Percentiles rank a stretch among this genome's conserved stretches.
phyloP scores from a whole-genome alignment of 2,888 invertebrate genomes.

The Gari tellinella region DNA sequence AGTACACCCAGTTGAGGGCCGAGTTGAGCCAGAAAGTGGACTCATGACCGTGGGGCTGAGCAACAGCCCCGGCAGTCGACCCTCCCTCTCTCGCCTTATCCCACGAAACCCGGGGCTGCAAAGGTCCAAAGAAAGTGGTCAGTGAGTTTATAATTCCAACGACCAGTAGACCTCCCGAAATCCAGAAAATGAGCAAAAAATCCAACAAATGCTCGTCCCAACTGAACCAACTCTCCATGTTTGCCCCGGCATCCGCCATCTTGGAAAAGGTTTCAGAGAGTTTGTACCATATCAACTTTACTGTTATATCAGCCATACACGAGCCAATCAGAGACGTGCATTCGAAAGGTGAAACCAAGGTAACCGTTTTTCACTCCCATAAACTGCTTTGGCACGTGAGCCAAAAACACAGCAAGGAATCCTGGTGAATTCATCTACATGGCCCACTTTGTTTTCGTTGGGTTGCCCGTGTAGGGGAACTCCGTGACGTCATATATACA shows the following conservation, averaged over 20 bases:
- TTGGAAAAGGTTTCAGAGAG: constrained; percentile 81
- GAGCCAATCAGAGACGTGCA: constrained; percentile 74
- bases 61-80: constrained; percentile 47
- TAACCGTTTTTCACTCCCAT: constrained; percentile 75
- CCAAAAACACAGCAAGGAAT: constrained; percentile 30
- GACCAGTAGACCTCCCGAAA: constrained; percentile 77
- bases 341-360: constrained; percentile 72
- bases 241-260: constrained; percentile 79
- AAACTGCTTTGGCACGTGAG: constrained; percentile 70
- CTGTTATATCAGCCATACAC: constrained; percentile 83
- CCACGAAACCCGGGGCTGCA: constrained; percentile 71
- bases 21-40: constrained; percentile 82
- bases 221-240: constrained; percentile 77
- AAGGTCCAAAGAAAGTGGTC: constrained; percentile 78
- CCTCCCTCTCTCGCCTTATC: constrained; percentile 62
- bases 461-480: constrained; percentile 27
- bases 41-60: constrained; percentile 68
- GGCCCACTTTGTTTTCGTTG: constrained; percentile 56
- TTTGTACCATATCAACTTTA: constrained; percentile 82
- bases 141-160: constrained; percentile 78
- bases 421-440: constrained; percentile 30
- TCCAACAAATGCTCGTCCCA: constrained; percentile 82
- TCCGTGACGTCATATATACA: constrained; percentile 40
- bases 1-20: constrained; percentile 81
- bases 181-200: constrained; percentile 81